Conservation (phyloP, 2,113 vertebrate genomes). For the Scomber colias region DNA sequence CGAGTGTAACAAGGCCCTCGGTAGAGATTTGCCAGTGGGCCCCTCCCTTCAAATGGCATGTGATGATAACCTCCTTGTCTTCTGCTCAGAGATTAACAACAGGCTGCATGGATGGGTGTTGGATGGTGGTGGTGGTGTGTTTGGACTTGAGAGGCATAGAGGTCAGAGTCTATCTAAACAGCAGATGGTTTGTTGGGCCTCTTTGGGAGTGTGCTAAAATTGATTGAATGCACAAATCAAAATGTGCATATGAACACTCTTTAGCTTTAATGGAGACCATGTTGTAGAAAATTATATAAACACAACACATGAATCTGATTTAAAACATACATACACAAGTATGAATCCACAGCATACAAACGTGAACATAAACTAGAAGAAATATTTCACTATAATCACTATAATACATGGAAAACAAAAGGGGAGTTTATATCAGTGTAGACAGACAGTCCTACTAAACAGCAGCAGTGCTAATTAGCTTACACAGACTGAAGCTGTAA, state of each 20-base stretch:
- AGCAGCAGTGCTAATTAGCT: conserved; percentile 27
- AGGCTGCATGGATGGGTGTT: conserved; percentile 50
- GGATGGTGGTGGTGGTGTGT: conserved; percentile 38
- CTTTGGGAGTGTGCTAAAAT: conserved; percentile 63
- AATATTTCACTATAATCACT: background rate
- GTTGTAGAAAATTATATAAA: conserved; percentile 9
- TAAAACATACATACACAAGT: background rate
- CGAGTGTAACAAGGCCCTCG: conserved; percentile 47
- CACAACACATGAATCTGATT: conserved; percentile 18
- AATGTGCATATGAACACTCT: conserved; percentile 33
- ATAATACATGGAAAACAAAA: conserved; percentile 4
- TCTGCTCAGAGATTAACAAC: conserved; percentile 60
- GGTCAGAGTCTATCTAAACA: conserved; percentile 82
- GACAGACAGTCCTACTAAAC: conserved; percentile 20
- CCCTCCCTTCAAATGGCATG: conserved; percentile 53
- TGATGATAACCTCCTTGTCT: conserved; percentile 71
- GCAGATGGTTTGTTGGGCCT: conserved; percentile 78
- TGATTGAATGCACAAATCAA: conserved; percentile 50
- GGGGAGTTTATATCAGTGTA: background rate
- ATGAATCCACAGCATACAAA: conserved; percentile 13
- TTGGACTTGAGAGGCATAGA: conserved; percentile 59
- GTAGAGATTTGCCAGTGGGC: conserved; percentile 62
- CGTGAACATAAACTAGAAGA: background rate
- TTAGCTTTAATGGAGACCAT: conserved; percentile 31
- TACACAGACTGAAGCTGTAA: conserved; percentile 46